Evolutionary conservation across 2,888 invertebrate species (phyloP).

Genomic region (Drepanosiphum platanoidis): DNA sequence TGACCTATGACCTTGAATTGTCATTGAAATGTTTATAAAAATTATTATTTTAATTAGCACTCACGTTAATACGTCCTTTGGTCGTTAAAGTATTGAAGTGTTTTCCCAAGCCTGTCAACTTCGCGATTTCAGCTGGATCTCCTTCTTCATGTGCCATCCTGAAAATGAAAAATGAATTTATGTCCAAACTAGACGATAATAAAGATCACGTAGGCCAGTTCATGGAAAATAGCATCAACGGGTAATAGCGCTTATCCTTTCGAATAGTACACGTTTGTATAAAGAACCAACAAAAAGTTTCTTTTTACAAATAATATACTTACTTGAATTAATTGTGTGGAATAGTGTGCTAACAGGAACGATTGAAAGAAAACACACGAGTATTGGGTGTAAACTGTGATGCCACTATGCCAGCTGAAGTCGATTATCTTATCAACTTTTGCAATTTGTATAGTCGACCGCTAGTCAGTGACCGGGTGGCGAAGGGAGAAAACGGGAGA

Average conservation of each 20-base stretch:
- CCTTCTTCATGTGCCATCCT: conserved; percentile 59
- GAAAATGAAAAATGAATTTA: background rate
- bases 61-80: conserved; percentile 60
- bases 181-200: background rate
- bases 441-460: background rate
- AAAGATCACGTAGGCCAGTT: background rate
- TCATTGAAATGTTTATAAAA: conserved; percentile 45
- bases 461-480: background rate
- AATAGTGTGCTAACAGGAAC: background rate
- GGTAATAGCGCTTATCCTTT: background rate
- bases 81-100: conserved; percentile 61
- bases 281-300: background rate
- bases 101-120: conserved; percentile 62
- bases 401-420: no score
- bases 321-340: background rate
- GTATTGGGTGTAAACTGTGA: background rate
- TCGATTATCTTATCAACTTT: conserved; percentile 17
- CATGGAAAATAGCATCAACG: background rate
- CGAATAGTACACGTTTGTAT: no score
- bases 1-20: conserved; percentile 53
- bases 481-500: background rate
- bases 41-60: conserved; percentile 15
- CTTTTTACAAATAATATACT: background rate
- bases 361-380: background rate
- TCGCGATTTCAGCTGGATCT: conserved; percentile 59